phyloP scores from a whole-genome alignment of 2,888 invertebrate species.

The Parascotia fuliginaria region DNA sequence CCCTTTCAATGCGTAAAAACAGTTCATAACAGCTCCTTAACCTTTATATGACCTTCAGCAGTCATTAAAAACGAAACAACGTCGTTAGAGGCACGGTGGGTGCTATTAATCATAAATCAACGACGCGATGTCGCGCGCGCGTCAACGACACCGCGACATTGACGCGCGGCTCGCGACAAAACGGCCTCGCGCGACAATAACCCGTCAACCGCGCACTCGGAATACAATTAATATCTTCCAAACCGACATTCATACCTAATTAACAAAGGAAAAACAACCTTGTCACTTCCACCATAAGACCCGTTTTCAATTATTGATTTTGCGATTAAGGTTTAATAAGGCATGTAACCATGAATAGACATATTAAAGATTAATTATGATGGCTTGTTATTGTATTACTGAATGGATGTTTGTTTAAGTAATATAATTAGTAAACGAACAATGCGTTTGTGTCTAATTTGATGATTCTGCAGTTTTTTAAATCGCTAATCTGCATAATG shows the following conservation, averaged over 20 bases:
- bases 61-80: constrained; percentile 41
- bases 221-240: constrained; percentile 55
- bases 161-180: constrained; percentile 50
- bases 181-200: constrained; percentile 54
- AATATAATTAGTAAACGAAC: constrained; percentile 33
- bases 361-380: constrained; percentile 52
- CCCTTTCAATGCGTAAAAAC: too few species aligned
- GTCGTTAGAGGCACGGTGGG: too few species aligned
- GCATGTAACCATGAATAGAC: constrained; percentile 42
- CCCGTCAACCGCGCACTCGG: constrained; percentile 51
- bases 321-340: constrained; percentile 29
- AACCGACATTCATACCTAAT: constrained; percentile 37
- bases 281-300: constrained; percentile 14
- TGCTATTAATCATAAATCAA: constrained; percentile 44
- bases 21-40: not conserved
- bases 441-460: constrained; percentile 17
- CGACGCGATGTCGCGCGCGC: constrained; percentile 18
- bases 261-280: constrained; percentile 30
- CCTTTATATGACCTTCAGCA: constrained; percentile 1
- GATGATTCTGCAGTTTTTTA: constrained; percentile 4
- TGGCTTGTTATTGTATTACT: constrained; percentile 45
- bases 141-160: constrained; percentile 27
- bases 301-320: constrained; percentile 9
- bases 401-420: constrained; percentile 44
- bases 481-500: not conserved